A percentile compares a stretch with the other conserved stretches of the same genome.
Evolutionary conservation across 2,113 vertebrate genomes (phyloP).

Genomic region (Stegastes partitus): DNA sequence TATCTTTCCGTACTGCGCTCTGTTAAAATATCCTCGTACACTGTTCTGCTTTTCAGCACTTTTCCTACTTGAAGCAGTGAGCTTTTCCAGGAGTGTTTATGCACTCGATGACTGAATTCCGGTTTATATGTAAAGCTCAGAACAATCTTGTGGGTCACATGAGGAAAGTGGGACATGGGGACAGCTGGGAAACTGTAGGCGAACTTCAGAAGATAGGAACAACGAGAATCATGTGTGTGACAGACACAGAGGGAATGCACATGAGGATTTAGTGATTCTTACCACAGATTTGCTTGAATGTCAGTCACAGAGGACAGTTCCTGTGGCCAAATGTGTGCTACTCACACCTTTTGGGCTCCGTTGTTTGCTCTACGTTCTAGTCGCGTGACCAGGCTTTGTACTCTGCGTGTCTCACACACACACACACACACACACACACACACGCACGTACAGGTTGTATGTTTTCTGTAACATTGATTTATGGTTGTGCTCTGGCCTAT

Average conservation of each 20-base stretch:
- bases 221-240: conserved; percentile 50
- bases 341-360: conserved; percentile 29
- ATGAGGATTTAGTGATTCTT: conserved; percentile 25
- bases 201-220: conserved; percentile 37
- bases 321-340: conserved; percentile 20
- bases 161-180: conserved; percentile 64
- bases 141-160: conserved; percentile 59
- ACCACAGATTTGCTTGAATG: conserved; percentile 35
- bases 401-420: conserved; percentile 6
- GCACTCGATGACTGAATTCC: conserved; percentile 20
- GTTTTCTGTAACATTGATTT: conserved; percentile 69
- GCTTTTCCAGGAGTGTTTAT: conserved; percentile 16
- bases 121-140: conserved; percentile 27
- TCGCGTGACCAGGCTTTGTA: conserved; percentile 46
- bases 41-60: conserved; percentile 29
- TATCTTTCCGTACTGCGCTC: conserved; percentile 12
- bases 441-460: conserved; percentile 43
- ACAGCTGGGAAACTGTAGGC: conserved; percentile 62
- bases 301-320: conserved; percentile 19
- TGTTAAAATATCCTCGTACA: conserved; percentile 11
- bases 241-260: conserved; percentile 50
- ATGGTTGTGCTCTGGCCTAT: conserved; percentile 64
- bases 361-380: conserved; percentile 59
- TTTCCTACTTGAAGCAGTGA: conserved; percentile 16
- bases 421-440: conserved; percentile 14